Evolutionary conservation across 2,113 vertebrate genomes (phyloP).

Genomic region (Accipiter cooperii): DNA sequence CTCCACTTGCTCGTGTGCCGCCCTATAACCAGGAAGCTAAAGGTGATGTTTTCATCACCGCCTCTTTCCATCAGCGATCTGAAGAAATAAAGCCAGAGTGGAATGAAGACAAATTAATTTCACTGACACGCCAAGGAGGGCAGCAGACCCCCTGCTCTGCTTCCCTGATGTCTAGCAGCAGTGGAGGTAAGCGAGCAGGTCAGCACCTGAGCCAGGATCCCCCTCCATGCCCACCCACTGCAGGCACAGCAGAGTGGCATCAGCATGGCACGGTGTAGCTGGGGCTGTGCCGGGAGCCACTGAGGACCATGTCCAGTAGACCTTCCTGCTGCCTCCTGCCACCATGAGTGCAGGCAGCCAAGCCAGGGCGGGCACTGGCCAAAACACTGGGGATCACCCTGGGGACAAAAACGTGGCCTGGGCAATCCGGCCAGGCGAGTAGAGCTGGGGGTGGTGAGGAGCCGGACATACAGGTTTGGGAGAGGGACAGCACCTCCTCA

Average conservation of each 20-base stretch:
- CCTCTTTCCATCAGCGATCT: not conserved
- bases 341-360: fast-evolving
- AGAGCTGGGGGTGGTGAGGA: not conserved
- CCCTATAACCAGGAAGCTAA: not conserved
- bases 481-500: not conserved
- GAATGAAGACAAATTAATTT: not conserved
- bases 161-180: not conserved
- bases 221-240: fast-evolving
- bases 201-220: fast-evolving
- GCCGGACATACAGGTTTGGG: not conserved
- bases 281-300: not conserved
- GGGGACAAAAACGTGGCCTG: not conserved
- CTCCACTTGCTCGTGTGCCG: not conserved
- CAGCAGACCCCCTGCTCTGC: not conserved
- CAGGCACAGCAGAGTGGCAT: fast-evolving
- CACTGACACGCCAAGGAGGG: fast-evolving
- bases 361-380: not conserved
- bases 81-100: not conserved
- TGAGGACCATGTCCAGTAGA: fast-evolving
- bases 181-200: not conserved
- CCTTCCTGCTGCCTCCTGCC: not conserved
- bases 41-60: fast-evolving
- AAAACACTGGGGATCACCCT: not conserved
- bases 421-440: not conserved
- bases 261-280: fast-evolving